These are phyloP conservation scores for Syrista parreyssii DNA, from an alignment of 2,888 invertebrate species.

Conservation along the genomic window DNA sequence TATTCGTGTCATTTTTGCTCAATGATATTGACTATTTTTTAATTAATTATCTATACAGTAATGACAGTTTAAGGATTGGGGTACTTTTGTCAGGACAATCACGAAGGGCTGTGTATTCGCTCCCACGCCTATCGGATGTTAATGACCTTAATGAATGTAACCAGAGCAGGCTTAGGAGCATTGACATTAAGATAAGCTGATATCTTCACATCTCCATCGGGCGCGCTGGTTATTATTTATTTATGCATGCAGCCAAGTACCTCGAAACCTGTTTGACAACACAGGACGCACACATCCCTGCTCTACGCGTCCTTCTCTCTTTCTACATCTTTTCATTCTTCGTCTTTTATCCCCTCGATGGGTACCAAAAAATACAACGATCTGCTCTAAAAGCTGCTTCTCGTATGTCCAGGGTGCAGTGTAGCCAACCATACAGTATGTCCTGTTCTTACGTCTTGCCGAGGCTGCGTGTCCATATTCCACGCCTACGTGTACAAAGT, in stretches of 20 bases:
- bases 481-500: neutral
- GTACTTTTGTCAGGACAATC: neutral
- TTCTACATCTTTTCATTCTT: neutral
- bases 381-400: neutral
- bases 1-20: neutral
- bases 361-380: neutral
- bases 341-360: neutral
- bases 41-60: neutral
- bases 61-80: neutral
- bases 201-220: conserved; percentile 50
- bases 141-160: conserved; percentile 60
- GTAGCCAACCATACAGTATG: neutral
- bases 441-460: neutral
- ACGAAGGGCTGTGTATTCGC: conserved; percentile 12
- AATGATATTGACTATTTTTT: neutral
- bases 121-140: conserved; percentile 55
- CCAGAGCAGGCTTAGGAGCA: conserved; percentile 48
- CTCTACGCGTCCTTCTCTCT: conserved; percentile 41
- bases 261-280: conserved; percentile 55
- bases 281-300: conserved; percentile 28
- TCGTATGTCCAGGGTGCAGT: neutral
- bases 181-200: conserved; percentile 58
- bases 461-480: neutral
- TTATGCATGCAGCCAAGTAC: conserved; percentile 52
- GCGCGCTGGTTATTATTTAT: conserved; percentile 58